These are phyloP conservation scores for Orgyia antiqua DNA, from an alignment of 2,888 invertebrate genomes.

Conservation along the genomic window DNA sequence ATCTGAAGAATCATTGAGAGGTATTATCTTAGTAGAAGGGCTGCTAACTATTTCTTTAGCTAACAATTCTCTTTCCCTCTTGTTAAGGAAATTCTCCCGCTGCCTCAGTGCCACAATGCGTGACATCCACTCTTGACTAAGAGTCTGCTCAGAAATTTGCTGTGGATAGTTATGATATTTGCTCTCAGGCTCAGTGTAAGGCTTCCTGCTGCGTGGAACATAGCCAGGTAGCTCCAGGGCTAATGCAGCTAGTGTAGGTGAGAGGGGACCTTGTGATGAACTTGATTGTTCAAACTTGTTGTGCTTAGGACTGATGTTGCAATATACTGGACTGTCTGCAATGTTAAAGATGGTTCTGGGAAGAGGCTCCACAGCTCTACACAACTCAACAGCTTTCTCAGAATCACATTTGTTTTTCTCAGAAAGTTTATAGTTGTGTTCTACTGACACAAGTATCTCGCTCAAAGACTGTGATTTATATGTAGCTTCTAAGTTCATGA, in stretches of 20 bases:
- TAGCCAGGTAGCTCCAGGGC: constrained; percentile 70
- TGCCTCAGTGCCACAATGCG: constrained; percentile 71
- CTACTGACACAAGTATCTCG: constrained; percentile 44
- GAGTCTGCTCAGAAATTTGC: constrained; percentile 72
- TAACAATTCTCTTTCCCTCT: constrained; percentile 66
- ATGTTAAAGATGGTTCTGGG: constrained; percentile 44
- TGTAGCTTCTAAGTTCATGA: constrained; percentile 53
- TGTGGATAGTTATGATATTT: constrained; percentile 56
- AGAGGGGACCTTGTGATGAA: constrained; percentile 39
- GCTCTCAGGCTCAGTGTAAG: constrained; percentile 41
- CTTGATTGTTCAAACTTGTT: constrained; percentile 26
- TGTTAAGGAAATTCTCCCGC: constrained; percentile 70
- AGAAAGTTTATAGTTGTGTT: constrained; percentile 31
- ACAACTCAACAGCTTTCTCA: constrained; percentile 58
- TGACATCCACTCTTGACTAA: constrained; percentile 77
- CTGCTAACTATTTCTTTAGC: constrained; percentile 65
- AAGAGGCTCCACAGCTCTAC: constrained; percentile 45
- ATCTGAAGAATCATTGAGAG: constrained; percentile 34
- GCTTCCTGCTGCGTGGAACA: constrained; percentile 59
- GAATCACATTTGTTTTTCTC: constrained; percentile 65
- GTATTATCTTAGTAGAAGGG: constrained; percentile 48
- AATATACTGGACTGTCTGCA: constrained; percentile 56
- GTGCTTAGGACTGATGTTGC: constrained; percentile 48
- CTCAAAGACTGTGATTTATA: constrained; percentile 32
- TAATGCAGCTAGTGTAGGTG: constrained; percentile 65